These are phyloP conservation scores for Buphagus erythrorhynchus DNA, from an alignment of 2,797 vertebrate genomes.

Conservation along the genomic window DNA sequence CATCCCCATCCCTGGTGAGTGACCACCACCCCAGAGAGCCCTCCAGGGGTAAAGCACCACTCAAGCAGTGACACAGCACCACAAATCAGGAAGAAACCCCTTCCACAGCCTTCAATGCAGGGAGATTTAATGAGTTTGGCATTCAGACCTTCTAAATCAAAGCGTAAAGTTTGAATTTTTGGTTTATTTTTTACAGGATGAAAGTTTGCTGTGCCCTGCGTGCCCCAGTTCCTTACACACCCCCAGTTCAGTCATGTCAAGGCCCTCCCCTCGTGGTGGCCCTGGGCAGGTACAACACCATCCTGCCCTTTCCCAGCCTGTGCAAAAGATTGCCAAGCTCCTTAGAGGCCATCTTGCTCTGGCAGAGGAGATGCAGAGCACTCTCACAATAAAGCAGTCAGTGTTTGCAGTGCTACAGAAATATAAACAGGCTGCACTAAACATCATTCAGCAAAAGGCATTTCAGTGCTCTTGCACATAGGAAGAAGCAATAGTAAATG, in stretches of 20 bases:
- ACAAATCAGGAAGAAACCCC: background rate
- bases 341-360: background rate
- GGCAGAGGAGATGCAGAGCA: background rate
- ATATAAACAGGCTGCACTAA: background rate
- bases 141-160: background rate
- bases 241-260: background rate
- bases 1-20: rapidly evolving
- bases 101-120: background rate
- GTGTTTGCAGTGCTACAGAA: background rate
- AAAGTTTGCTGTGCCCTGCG: background rate
- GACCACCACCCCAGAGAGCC: background rate
- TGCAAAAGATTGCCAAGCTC: background rate
- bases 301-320: background rate
- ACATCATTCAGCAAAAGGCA: background rate
- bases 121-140: background rate
- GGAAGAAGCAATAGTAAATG: background rate
- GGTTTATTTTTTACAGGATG: background rate
- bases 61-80: background rate
- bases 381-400: background rate
- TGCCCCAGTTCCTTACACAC: background rate
- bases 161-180: background rate
- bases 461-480: background rate
- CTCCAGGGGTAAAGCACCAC: background rate
- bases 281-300: background rate
- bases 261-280: rapidly evolving